Evolutionary conservation across 1,140 invertebrate genomes (phyloP).

Genomic region (Orius insidiosus): DNA sequence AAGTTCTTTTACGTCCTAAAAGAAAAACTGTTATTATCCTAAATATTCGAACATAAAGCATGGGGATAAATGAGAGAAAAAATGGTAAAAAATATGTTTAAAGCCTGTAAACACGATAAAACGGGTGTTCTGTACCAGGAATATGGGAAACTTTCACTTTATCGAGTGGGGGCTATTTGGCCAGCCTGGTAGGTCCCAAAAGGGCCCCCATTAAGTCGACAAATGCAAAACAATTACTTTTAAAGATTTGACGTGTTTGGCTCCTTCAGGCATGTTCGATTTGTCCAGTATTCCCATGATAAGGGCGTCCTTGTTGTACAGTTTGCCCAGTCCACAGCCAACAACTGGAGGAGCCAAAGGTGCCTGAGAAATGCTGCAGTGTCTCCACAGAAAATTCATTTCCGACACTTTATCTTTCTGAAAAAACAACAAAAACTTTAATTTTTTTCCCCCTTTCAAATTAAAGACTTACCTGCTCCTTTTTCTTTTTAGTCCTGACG

Average conservation of each 20-base stretch:
- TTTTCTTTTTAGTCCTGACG: conserved; percentile 79
- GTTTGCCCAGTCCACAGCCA: conserved; percentile 72
- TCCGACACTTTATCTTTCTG: conserved; percentile 90
- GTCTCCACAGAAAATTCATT: conserved; percentile 78
- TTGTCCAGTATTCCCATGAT: conserved; percentile 79
- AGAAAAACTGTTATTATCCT: too few relatives aligned
- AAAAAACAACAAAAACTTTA: conserved; percentile 24
- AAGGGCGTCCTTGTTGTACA: conserved; percentile 90
- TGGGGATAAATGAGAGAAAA: too few relatives aligned
- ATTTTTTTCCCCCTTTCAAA: not conserved
- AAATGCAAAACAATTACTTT: conserved; percentile 44
- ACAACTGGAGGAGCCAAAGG: conserved; percentile 73
- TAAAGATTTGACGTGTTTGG: conserved; percentile 66
- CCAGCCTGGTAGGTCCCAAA: too few relatives aligned
- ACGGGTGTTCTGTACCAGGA: too few relatives aligned
- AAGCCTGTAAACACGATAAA: too few relatives aligned
- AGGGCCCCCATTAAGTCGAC: too few relatives aligned
- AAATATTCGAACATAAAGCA: too few relatives aligned
- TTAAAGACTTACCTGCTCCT: conserved; percentile 55
- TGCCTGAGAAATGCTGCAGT: conserved; percentile 82
- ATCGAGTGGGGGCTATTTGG: too few relatives aligned
- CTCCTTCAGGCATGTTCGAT: conserved; percentile 44
- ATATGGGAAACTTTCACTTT: too few relatives aligned
- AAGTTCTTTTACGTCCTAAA: conserved; percentile 72
- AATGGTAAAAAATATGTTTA: too few relatives aligned